Evolutionary conservation across 2,113 vertebrate genomes (phyloP), one percentile per base, ranked within the genome.

Genomic region (Acanthochromis polyacanthus): DNA sequence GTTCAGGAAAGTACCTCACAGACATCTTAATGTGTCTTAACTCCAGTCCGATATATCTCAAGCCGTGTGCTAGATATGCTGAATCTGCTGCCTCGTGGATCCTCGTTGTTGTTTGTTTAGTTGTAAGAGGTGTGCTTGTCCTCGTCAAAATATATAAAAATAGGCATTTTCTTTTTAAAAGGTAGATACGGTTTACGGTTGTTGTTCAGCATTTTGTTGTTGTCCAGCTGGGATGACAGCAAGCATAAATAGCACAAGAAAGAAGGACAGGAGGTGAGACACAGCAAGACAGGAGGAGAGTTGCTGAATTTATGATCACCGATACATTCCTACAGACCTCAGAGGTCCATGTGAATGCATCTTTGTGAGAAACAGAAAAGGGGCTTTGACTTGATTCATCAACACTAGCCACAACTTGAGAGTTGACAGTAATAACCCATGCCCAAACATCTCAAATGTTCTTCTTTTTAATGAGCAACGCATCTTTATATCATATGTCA

Each of bases 401-500:
- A 78, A 84, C 78, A 87, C 45, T 67, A 83, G 55, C 74, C 73
- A 90, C 81, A 85, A 77, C 69, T 81, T 73, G 71, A 83, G 72
- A 82, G 86, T 45, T 76, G 76, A 85, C 67, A 87, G 86, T 78
- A 88, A 90, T 88, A 90, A 93, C 82, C 91, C 91, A 91, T 92
- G 90, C 87, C 93, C 90, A 86, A 90, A 91, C 79, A 88, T 91
- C 88, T 91, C 80, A 90, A 91, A 88, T 86, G 67, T 86, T 91
- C 75, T 85, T 86, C 70, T 91, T 93, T 36, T 92, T 86, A 93
- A 92, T 92, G 89, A 93, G 90, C 90, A 94, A 93, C 81, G 57
- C 78, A 93, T 94, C 88, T 90, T 92, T 94, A 88, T 96, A 94
- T 95, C 95, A 95, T 96, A 96, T 79, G 90, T 96, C 91, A 89